These are phyloP conservation scores for Acanthurus tractus DNA, from an alignment of 2,797 vertebrate species.

Conservation along the genomic window DNA sequence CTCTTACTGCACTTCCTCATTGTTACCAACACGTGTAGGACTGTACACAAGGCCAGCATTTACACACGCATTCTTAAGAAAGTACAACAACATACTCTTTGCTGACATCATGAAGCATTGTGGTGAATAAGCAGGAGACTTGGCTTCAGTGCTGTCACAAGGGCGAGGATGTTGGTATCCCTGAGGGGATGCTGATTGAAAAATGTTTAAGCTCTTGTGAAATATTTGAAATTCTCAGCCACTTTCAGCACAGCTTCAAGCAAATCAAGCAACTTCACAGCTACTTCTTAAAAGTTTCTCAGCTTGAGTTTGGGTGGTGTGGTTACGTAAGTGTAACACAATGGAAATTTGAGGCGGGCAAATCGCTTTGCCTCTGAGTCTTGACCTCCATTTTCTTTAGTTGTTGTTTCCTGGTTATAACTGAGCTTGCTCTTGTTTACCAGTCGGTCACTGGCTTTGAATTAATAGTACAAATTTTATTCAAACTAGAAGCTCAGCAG, in stretches of 20 bases:
- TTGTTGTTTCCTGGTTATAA: slow-evolving; percentile 42
- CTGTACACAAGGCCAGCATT: slow-evolving; percentile 1
- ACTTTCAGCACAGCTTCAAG: slow-evolving; percentile 12
- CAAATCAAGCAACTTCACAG: slow-evolving; percentile 26
- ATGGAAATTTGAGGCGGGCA: slow-evolving; percentile 28
- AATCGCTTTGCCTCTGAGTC: slow-evolving; percentile 7
- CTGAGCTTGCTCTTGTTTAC: slow-evolving; percentile 18
- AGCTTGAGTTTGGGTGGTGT: slow-evolving; percentile 7
- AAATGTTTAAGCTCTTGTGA: slow-evolving; percentile 25
- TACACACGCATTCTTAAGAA: neutral
- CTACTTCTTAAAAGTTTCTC: slow-evolving; percentile 31
- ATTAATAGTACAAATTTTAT: slow-evolving; percentile 11
- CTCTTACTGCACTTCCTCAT: slow-evolving; percentile 23
- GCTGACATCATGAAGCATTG: slow-evolving; percentile 10
- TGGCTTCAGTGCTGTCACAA: neutral
- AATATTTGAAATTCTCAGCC: slow-evolving; percentile 42
- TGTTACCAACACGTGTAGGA: slow-evolving; percentile 6
- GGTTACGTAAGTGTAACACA: slow-evolving; percentile 8
- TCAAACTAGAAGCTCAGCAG: slow-evolving; percentile 20
- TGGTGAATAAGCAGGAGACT: slow-evolving; percentile 16
- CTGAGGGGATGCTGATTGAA: neutral
- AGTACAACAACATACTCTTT: slow-evolving; percentile 17
- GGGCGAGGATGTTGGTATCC: neutral
- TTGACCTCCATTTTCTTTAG: slow-evolving; percentile 5
- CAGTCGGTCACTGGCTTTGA: slow-evolving; percentile 37